These are phyloP conservation scores for Gonocerus acuteangulatus DNA, from an alignment of 2,888 invertebrate species.

Conservation along the genomic window DNA sequence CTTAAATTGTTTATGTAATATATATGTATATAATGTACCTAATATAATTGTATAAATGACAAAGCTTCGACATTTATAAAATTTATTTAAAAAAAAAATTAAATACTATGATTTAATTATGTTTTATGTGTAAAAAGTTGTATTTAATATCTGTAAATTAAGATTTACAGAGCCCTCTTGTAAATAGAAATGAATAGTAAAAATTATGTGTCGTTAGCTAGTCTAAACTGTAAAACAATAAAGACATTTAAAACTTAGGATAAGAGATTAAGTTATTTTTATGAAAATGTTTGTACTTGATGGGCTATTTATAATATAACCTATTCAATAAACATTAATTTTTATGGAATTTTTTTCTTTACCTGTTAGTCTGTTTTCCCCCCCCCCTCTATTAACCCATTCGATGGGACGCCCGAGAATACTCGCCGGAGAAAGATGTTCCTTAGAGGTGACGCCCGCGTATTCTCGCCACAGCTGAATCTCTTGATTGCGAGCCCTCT, in stretches of 20 bases:
- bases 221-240: not conserved
- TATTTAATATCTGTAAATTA: conserved; percentile 10
- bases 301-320: not conserved
- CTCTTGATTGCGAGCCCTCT: too few relatives aligned
- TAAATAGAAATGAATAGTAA: not conserved
- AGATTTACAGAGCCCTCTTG: not conserved
- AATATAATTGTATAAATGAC: conserved; percentile 4
- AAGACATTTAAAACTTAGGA: not conserved
- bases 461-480: too few relatives aligned
- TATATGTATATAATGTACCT: conserved; percentile 7
- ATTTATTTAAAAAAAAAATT: not conserved
- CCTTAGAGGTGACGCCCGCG: too few relatives aligned
- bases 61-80: not conserved
- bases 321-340: not conserved
- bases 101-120: not conserved
- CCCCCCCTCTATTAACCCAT: too few relatives aligned
- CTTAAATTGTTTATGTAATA: conserved; percentile 4
- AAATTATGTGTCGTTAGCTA: conserved; percentile 3
- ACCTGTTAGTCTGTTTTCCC: too few relatives aligned
- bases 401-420: too few relatives aligned
- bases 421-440: too few relatives aligned
- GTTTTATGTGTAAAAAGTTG: not conserved
- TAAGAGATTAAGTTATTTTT: not conserved
- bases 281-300: not conserved
- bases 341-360: not conserved